These are phyloP conservation scores for Petrocephalus sullivani DNA, from an alignment of 2,797 vertebrate species.

Conservation along the genomic window DNA sequence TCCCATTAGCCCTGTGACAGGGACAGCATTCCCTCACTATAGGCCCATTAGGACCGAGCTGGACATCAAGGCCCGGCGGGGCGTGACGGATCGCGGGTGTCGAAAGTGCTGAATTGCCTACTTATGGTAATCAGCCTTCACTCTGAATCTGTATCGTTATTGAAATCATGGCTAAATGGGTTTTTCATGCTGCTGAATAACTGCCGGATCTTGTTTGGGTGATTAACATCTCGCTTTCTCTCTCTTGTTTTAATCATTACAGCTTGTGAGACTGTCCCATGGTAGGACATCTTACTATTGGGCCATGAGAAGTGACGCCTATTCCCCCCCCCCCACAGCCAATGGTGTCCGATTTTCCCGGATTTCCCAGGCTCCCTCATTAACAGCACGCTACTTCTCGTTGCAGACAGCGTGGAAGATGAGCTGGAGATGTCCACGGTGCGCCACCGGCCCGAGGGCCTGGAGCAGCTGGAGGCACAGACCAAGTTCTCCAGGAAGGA, in stretches of 20 bases:
- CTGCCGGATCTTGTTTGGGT: too few relatives aligned
- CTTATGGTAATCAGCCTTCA: neutral
- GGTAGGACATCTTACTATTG: neutral
- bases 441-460: slow-evolving; percentile 90
- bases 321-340: neutral
- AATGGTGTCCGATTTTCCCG: neutral
- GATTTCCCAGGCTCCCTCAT: neutral
- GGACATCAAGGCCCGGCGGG: neutral
- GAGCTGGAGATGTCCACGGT: slow-evolving; percentile 92
- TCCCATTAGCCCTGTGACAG: neutral
- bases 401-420: slow-evolving; percentile 93
- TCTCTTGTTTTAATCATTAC: neutral
- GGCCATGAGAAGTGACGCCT: neutral
- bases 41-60: neutral
- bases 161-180: neutral
- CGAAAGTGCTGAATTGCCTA: neutral
- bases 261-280: neutral
- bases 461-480: slow-evolving; percentile 90
- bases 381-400: slow-evolving; percentile 30
- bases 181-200: neutral
- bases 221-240: neutral
- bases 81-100: neutral
- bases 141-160: neutral
- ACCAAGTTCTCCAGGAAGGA: slow-evolving; percentile 95
- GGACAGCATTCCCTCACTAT: neutral